Evolutionary conservation across 2,113 vertebrate species (phyloP).

Genomic region (Dipodomys stephensi): DNA sequence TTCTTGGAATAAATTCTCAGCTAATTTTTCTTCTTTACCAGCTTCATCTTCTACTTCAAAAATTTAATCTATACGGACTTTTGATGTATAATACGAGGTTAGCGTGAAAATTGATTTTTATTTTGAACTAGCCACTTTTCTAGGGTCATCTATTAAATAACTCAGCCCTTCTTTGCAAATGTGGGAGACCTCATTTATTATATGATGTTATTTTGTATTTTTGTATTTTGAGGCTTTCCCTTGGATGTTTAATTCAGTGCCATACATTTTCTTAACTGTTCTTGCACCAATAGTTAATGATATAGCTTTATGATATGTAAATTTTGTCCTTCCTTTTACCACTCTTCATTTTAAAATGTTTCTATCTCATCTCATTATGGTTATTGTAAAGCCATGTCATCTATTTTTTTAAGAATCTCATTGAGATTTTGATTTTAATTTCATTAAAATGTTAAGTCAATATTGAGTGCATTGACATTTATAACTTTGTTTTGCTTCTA

Average conservation of each 20-base stretch:
- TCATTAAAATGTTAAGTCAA: constrained; percentile 40
- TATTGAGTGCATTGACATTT: constrained; percentile 45
- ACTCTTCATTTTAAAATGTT: constrained; percentile 26
- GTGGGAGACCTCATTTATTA: constrained; percentile 58
- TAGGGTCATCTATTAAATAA: constrained; percentile 39
- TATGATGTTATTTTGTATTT: background rate
- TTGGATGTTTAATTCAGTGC: constrained; percentile 19
- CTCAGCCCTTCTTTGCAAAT: background rate
- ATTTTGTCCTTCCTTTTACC: background rate
- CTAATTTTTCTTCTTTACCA: constrained; percentile 46
- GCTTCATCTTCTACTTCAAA: constrained; percentile 38
- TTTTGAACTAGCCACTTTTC: constrained; percentile 56
- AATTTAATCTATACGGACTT: constrained; percentile 57
- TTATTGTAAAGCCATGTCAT: constrained; percentile 37
- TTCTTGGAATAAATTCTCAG: constrained; percentile 54
- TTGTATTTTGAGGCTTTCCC: background rate
- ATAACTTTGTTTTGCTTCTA: constrained; percentile 40
- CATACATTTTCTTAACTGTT: constrained; percentile 32
- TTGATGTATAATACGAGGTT: constrained; percentile 16
- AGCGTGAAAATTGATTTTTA: constrained; percentile 64
- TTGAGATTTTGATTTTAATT: constrained; percentile 60
- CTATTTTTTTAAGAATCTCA: background rate
- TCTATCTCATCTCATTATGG: constrained; percentile 5
- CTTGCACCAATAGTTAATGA: constrained; percentile 34
- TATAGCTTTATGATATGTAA: background rate